phyloP scores from a whole-genome alignment of 2,113 vertebrate genomes.

The Stigmatopora nigra region DNA sequence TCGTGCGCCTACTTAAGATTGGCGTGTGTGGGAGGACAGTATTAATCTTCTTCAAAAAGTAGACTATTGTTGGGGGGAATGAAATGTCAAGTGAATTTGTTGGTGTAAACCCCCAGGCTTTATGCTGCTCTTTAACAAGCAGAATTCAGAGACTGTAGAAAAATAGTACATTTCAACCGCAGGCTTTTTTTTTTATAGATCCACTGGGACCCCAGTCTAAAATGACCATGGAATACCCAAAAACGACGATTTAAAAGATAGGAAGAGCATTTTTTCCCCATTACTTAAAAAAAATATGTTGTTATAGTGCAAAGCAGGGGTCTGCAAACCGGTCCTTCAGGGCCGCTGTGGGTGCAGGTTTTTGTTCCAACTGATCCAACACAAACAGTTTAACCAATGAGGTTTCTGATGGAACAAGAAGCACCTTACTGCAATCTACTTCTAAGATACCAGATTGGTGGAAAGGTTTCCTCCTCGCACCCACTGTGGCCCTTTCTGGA shows the following conservation, averaged over 20 bases:
- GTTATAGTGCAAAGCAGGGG: too few species aligned
- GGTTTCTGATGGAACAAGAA: too few species aligned
- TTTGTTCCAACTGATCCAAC: too few species aligned
- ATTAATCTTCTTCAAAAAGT: constrained; percentile 61
- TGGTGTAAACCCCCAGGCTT: not conserved
- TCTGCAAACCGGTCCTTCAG: too few species aligned
- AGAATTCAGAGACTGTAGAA: not conserved
- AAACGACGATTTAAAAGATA: not conserved
- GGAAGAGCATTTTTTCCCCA: not conserved
- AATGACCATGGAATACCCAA: not conserved
- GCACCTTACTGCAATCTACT: too few species aligned
- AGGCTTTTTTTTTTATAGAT: not conserved
- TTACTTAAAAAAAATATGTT: too few species aligned
- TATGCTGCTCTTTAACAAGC: not conserved
- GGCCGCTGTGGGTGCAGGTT: too few species aligned
- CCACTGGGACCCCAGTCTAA: not conserved
- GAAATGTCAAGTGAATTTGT: constrained; percentile 1
- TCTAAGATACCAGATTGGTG: too few species aligned
- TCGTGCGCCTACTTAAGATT: constrained; percentile 59
- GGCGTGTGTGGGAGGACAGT: constrained; percentile 62
- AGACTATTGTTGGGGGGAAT: constrained; percentile 40
- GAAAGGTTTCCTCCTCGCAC: too few species aligned
- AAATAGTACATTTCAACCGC: not conserved
- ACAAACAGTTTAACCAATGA: too few species aligned
- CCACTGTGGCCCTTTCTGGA: too few species aligned